Evolutionary conservation across 1,140 invertebrate genomes (phyloP), one percentile per base, ranked within the genome.

Genomic region (Leptoteleia sp.): DNA sequence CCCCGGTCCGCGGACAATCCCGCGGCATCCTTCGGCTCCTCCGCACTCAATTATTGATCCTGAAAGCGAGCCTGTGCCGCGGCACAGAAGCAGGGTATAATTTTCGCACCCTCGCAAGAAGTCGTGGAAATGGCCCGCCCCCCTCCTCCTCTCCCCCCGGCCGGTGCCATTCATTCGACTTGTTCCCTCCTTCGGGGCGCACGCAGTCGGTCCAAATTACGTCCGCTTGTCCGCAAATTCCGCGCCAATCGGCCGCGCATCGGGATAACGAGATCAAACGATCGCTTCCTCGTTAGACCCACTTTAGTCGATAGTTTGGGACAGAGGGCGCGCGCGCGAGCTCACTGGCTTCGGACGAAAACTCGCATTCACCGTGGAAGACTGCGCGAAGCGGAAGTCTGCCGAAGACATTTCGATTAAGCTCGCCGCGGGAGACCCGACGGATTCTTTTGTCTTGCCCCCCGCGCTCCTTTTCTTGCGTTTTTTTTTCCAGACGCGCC

Each of bases 331-430:
- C 40, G 27, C 5, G 16, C 12, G 16, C n/a, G n/a, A n/a, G n/a
- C n/a, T 13, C 61, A 17, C 67, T 76, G 76, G 72, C n/a, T n/a
- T n/a, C n/a, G n/a, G n/a, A n/a, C n/a, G n/a, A n/a, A n/a, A 83
- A 79, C 76, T 77, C 54, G 52, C 70, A 70, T 76, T 75, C 68
- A 76, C 77, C 72, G 43, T 59, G 25, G n/a, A 85, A 76, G 77
- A 78, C 47, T 52, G 68, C 42, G 61, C 43, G 42, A 47, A 67
- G 48, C 71, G 75, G 54, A 79, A 83, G 79, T 87, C 88, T 89
- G 87, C 43, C 54, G 68, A 82, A 83, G 88, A 89, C 88, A 86
- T 87, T 89, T 89, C 88, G 84, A 89, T 89, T 89, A 89, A 88
- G 80, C 71, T 67, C 84, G 50, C 87, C 45, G 78, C 82, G 54